phyloP scores from a whole-genome alignment of 2,113 vertebrate species.

The Mormyrus lacerda region DNA sequence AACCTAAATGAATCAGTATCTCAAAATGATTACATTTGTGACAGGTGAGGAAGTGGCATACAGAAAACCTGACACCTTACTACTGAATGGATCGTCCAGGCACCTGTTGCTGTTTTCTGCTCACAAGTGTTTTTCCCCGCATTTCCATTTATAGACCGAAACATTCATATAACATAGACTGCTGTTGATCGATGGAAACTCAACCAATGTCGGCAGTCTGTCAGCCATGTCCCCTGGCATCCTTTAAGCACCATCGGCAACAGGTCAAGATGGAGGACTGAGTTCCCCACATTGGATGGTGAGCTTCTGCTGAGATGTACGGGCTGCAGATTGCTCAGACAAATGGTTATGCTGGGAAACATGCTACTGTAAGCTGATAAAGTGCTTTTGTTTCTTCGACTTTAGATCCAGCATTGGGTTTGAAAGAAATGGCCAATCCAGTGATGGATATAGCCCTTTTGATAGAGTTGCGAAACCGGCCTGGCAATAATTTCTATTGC shows the following conservation, averaged over 20 bases:
- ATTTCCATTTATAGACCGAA: neutral
- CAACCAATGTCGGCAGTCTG: neutral
- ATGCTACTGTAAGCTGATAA: neutral
- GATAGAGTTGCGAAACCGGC: neutral
- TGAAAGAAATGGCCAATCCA: neutral
- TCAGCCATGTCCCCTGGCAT: neutral
- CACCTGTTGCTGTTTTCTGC: neutral
- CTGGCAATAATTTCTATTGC: neutral
- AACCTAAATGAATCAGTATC: neutral
- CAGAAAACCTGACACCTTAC: neutral
- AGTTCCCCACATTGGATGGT: neutral
- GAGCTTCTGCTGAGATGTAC: neutral
- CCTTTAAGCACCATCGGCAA: neutral
- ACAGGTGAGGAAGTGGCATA: neutral
- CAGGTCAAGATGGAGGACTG: neutral
- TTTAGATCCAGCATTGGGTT: neutral
- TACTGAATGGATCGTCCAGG: neutral
- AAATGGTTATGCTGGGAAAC: neutral
- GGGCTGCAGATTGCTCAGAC: neutral
- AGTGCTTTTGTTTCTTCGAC: neutral
- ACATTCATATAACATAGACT: neutral
- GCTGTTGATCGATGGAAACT: neutral
- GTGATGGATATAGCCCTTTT: neutral
- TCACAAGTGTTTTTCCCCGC: neutral
- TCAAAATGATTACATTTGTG: neutral